phyloP scores from a whole-genome alignment of 2,888 invertebrate genomes.

The Drosophila sordidula region DNA sequence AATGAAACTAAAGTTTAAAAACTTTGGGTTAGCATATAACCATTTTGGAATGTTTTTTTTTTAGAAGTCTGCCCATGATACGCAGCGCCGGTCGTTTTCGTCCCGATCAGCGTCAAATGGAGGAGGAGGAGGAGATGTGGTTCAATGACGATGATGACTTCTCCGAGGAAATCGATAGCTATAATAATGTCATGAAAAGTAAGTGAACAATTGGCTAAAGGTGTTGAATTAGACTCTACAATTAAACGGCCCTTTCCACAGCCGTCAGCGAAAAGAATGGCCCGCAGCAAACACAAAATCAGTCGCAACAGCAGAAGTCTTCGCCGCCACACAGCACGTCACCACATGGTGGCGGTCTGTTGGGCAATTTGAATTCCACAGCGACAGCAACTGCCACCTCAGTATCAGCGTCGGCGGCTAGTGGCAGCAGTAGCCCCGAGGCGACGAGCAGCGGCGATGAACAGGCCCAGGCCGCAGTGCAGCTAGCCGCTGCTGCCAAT shows the following conservation, averaged over 20 bases:
- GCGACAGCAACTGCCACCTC: slow-evolving; percentile 76
- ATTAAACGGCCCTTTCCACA: slow-evolving; percentile 15
- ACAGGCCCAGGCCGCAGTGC: slow-evolving; percentile 78
- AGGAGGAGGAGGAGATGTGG: slow-evolving; percentile 99
- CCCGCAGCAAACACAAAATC: slow-evolving; percentile 81
- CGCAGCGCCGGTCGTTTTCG: slow-evolving; percentile 91
- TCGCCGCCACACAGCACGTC: slow-evolving; percentile 82
- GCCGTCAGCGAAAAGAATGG: slow-evolving; percentile 84
- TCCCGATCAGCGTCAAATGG: slow-evolving; percentile 96
- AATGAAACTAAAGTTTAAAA: slow-evolving; percentile 24
- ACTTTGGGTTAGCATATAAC: neutral
- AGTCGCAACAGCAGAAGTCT: slow-evolving; percentile 68
- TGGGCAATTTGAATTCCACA: slow-evolving; percentile 80
- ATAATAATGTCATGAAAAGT: slow-evolving; percentile 85
- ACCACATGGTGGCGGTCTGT: slow-evolving; percentile 68
- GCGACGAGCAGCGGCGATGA: slow-evolving; percentile 70
- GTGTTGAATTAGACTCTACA: neutral
- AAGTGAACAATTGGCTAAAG: slow-evolving; percentile 40
- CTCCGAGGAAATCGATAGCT: slow-evolving; percentile 89
- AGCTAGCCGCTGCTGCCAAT: slow-evolving; percentile 79
- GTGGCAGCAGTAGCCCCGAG: slow-evolving; percentile 69
- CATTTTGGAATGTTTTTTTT: neutral
- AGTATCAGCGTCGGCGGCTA: slow-evolving; percentile 74
- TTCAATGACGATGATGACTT: slow-evolving; percentile 98
- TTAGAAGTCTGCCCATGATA: slow-evolving; percentile 87